Evolutionary conservation across 2,888 invertebrate species (phyloP).

Genomic region (Oxycera nigricornis): DNA sequence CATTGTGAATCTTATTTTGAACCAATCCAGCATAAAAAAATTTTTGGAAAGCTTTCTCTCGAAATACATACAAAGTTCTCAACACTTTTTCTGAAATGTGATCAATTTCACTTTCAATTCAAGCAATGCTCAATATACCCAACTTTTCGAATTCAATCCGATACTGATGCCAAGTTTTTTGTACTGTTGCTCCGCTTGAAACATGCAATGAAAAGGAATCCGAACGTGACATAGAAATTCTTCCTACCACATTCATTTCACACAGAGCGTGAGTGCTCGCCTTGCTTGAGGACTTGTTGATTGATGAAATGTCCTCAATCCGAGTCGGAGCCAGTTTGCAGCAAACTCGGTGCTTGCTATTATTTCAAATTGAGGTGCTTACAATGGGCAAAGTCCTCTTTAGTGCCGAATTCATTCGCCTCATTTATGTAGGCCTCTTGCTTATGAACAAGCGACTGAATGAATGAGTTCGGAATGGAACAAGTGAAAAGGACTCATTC

Average conservation of each 20-base stretch:
- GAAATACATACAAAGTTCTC: no score
- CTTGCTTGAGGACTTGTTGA: conserved; percentile 25
- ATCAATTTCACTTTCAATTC: no score
- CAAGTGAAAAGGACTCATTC: not conserved
- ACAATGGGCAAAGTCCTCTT: not conserved
- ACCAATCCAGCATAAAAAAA: no score
- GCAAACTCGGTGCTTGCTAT: not conserved
- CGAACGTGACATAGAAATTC: conserved; percentile 10
- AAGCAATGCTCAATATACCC: no score
- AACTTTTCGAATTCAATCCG: no score
- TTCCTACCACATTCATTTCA: not conserved
- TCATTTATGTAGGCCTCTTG: not conserved
- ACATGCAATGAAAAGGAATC: conserved; percentile 1
- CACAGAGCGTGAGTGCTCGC: not conserved
- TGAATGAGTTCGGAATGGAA: not conserved
- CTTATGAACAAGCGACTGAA: not conserved
- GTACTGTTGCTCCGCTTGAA: no score
- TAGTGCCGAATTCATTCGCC: not conserved
- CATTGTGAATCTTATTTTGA: no score
- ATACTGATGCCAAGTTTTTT: no score
- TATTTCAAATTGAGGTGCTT: not conserved
- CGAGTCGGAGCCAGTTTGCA: not conserved
- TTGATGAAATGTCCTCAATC: conserved; percentile 17
- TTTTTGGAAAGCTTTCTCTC: no score
- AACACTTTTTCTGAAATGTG: no score